Base-by-base conservation (phyloP, 1,140 invertebrate species). In the Bombus turneri region DNA sequence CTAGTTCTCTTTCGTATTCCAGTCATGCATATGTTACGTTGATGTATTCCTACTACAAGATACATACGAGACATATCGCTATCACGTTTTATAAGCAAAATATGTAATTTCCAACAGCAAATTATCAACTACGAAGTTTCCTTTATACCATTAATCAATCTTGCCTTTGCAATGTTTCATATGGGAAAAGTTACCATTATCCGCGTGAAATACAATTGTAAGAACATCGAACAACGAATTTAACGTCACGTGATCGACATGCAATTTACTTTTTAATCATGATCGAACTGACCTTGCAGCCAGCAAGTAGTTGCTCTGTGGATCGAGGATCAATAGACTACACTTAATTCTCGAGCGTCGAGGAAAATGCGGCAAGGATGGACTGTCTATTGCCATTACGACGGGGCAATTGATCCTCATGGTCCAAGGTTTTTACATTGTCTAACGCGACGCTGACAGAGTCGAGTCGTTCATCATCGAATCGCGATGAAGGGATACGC, bases 401-500 rank as follows among this genome's bases (percentile, higher is more conserved):
- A 72, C 76, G 25, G 34, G 64, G 69, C 53, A 72, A 84, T 84
- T 79, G 76, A 79, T 72, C 53, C 66, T 37, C 2, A 22, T 47
- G 43, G 76, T 80, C 64, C 15, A n/a, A n/a, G 28, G 43, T 85
- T 85, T 85, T 81, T 81, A 59, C 59, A 81, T 62, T 79, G 83
- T 79, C 83, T 80, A 84, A 68, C 76, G 80, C 53, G 79, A 68
- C 76, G 80, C 53, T 59, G 71, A 76, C 77, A 81, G 53, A 81
- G 59, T 41, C 39, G 66, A 25, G 39, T 90, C 88, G 71, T 91
- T 86, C 88, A 88, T 91, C 89, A 90, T 90, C 81, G 86, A 87
- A 91, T 86, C 81, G 71, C 71, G 37, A 74, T 31, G 13, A 66
- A 47, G 34, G 74, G 71, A 81, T 83, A 86, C 75, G 47, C 43